Evolutionary conservation across 2,797 vertebrate genomes (phyloP), one percentile per base, ranked within the genome.

Genomic region (Cottoperca gobio): DNA sequence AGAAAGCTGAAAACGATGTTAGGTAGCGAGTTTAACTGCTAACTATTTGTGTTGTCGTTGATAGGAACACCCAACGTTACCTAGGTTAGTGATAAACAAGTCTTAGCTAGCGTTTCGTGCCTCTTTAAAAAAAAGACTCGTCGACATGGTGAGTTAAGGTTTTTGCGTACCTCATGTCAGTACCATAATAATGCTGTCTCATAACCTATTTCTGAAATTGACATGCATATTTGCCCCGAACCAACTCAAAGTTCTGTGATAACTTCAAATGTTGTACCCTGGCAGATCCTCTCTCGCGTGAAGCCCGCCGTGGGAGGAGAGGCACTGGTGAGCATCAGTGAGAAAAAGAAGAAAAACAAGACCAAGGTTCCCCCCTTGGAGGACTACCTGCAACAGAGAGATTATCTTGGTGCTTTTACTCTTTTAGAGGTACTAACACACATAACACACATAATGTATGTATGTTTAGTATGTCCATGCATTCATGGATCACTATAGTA

Each of bases 401-500:
- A 99, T 89, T 99, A 99, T 84, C 96, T 97, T 0, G 98, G 98
- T 16, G 97, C 97, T 4, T 90, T 97, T 71, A 97, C 97, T 3
- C 85, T 99, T 4, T 82, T 99, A 72, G 97, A 99, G 97, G 97
- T 99, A 93, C 74, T 13, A 8, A 40, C 28, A 57, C 12, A 60
- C 6, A n/a, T n/a, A n/a, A n/a, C n/a, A n/a, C n/a, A n/a, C n/a
- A n/a, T n/a, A n/a, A n/a, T n/a, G n/a, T n/a, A n/a, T n/a, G n/a
- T n/a, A n/a, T n/a, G 23, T 13, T 31, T 11, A 17, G 26, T 53
- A 10, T 42, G 24, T 40, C 21, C 6, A 17, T 43, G 28, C 50
- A 63, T 31, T 50, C 17, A 70, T 40, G 33, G 8, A 69, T 68
- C 42, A 39, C 45, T 52, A 2, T 33, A 24, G 24, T 19, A 9